These are phyloP conservation scores for Margarornis squamiger DNA, from an alignment of 2,797 vertebrate genomes.

Conservation along the genomic window DNA sequence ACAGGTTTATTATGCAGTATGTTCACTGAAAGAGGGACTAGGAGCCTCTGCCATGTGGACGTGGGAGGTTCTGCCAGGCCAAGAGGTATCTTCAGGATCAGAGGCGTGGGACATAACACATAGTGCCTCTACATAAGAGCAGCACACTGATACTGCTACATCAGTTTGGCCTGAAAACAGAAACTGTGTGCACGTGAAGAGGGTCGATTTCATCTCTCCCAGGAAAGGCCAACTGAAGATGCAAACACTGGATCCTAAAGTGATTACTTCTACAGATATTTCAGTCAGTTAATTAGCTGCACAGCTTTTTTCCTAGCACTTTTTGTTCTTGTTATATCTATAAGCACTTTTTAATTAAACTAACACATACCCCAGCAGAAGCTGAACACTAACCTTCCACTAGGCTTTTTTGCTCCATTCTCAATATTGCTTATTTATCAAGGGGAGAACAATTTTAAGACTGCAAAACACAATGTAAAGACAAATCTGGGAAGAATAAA, in stretches of 20 bases:
- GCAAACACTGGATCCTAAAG: neutral
- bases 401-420: neutral
- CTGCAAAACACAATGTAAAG: neutral
- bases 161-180: neutral
- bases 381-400: neutral
- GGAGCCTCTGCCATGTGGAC: neutral
- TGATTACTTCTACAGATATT: neutral
- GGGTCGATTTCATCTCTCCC: neutral
- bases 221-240: neutral
- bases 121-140: neutral
- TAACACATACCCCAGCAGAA: neutral
- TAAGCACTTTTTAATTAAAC: neutral
- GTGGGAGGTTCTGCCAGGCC: neutral
- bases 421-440: neutral
- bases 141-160: neutral
- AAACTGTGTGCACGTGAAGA: neutral
- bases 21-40: neutral
- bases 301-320: neutral
- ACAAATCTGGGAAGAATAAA: neutral
- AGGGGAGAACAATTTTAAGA: neutral
- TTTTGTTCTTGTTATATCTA: neutral
- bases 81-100: neutral
- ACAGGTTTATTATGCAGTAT: neutral
- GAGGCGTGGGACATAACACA: neutral
- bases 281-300: neutral